Conservation (phyloP, 2,888 invertebrate genomes). For the Drosophila greeni region DNA sequence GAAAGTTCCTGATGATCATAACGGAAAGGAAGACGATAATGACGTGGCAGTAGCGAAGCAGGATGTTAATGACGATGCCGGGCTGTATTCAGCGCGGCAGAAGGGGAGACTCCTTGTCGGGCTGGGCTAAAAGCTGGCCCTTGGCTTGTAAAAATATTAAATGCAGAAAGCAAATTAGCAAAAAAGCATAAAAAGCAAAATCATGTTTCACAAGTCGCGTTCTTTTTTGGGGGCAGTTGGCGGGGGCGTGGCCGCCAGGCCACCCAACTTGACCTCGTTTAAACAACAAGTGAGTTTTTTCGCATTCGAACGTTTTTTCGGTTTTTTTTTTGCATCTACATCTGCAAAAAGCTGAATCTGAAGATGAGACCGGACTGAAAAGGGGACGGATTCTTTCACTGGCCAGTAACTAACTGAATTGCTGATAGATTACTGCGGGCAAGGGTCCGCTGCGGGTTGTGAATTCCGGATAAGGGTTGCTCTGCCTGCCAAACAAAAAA, state of each 20-base stretch:
- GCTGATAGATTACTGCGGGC: constrained; percentile 18
- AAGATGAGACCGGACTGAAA: constrained; percentile 23
- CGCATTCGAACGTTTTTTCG: constrained; percentile 1
- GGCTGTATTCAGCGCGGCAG: constrained; percentile 20
- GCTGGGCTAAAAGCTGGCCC: constrained; percentile 30
- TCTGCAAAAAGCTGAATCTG: constrained; percentile 20
- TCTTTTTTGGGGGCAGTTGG: constrained; percentile 1
- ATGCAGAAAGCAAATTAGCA: constrained; percentile 66
- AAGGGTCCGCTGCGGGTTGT: constrained; percentile 17
- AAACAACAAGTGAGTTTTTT: constrained; percentile 62
- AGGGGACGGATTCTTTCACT: constrained; percentile 15
- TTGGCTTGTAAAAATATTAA: constrained; percentile 55
- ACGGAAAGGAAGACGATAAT: background rate
- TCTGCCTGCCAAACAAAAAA: constrained; percentile 4
- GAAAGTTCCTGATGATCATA: constrained; percentile 25
- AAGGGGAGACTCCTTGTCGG: constrained; percentile 18
- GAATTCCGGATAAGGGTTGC: constrained; percentile 14
- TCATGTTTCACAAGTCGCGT: constrained; percentile 70
- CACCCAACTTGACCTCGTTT: constrained; percentile 71
- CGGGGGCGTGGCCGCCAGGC: constrained; percentile 22
- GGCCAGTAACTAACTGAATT: constrained; percentile 33
- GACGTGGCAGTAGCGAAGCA: background rate
- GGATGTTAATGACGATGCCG: constrained; percentile 26
- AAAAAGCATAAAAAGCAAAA: constrained; percentile 69
- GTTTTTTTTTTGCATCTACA: constrained; percentile 18